Percentiles rank a stretch among this genome's conserved stretches.
Evolutionary conservation across 2,797 vertebrate species (phyloP).

Genomic region (Macropodus opercularis): DNA sequence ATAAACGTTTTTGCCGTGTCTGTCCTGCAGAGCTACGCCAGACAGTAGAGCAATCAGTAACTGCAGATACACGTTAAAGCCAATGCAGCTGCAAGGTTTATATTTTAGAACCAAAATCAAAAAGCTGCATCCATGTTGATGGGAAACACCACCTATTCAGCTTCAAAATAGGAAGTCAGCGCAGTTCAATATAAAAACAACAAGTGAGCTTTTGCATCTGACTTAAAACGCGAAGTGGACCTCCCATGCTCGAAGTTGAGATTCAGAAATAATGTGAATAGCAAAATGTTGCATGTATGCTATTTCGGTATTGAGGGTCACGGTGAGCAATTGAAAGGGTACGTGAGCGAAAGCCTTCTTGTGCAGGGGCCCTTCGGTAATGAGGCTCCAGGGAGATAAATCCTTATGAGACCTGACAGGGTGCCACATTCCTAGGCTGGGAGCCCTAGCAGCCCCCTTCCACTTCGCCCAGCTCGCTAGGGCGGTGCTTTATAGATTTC

Average conservation of each 20-base stretch:
- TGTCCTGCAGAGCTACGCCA: constrained; percentile 9
- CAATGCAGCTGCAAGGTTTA: too few species aligned
- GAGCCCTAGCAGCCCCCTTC: constrained; percentile 66
- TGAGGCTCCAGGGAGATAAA: constrained; percentile 77
- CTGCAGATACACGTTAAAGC: not conserved
- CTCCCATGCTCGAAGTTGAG: constrained; percentile 13
- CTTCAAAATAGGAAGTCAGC: not conserved
- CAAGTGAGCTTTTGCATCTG: too few species aligned
- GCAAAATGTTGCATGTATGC: constrained; percentile 14
- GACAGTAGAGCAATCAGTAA: not conserved
- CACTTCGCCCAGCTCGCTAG: constrained; percentile 46
- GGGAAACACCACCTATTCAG: not conserved
- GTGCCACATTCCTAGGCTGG: constrained; percentile 75
- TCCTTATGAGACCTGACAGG: constrained; percentile 78
- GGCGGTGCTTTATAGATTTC: constrained; percentile 59
- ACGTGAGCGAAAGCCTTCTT: constrained; percentile 54
- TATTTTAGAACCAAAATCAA: too few species aligned
- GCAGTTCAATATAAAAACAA: too few species aligned
- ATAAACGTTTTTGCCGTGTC: constrained; percentile 15
- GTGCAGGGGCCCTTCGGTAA: constrained; percentile 63
- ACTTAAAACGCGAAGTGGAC: not conserved
- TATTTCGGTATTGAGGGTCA: constrained; percentile 21
- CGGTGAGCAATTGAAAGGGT: constrained; percentile 34
- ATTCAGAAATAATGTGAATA: constrained; percentile 17
- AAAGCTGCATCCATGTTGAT: not conserved